phyloP scores from a whole-genome alignment of 2,113 vertebrate genomes.

The Gracilinanus agilis region DNA sequence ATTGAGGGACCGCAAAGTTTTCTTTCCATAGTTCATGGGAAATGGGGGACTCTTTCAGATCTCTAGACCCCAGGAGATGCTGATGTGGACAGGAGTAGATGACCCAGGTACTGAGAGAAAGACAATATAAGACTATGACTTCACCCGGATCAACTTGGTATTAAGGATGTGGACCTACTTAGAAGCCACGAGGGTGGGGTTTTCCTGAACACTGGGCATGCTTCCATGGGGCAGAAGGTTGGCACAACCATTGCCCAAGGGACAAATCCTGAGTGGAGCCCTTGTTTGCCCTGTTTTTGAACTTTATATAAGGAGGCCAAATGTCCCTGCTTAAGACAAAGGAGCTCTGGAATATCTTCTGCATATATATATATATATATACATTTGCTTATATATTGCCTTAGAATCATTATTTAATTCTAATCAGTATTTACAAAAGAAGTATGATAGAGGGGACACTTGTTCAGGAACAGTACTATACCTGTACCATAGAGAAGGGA shows the following conservation, averaged over 20 bases:
- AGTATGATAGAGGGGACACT: background rate
- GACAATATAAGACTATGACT: background rate
- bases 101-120: background rate
- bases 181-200: background rate
- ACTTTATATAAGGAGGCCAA: background rate
- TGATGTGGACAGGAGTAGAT: background rate
- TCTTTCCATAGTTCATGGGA: background rate
- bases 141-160: background rate
- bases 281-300: background rate
- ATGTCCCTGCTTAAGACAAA: background rate
- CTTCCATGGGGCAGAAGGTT: background rate
- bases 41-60: background rate
- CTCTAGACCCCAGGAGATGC: background rate
- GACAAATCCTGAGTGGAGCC: background rate
- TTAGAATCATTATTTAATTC: background rate
- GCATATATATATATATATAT: background rate
- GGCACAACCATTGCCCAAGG: background rate
- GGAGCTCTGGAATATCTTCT: background rate
- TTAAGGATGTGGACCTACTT: background rate
- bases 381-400: background rate
- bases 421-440: background rate
- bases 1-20: background rate
- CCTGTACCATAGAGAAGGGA: background rate
- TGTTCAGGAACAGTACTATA: background rate
- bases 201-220: background rate